Base-by-base conservation (phyloP, 2,113 vertebrate species). In the Callorhinus ursinus region DNA sequence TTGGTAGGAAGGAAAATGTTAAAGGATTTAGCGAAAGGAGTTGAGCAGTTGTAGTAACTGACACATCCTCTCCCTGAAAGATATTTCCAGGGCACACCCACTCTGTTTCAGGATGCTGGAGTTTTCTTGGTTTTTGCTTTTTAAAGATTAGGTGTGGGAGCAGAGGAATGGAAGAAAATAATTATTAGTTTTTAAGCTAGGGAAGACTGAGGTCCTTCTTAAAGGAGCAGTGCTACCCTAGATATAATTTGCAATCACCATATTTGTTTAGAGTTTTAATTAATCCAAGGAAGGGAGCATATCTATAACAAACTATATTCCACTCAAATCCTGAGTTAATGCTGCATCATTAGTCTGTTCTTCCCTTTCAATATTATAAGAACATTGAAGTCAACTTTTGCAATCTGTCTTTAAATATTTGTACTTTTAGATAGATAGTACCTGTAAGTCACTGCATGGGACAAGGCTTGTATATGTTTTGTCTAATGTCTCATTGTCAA, bases 401-500 rank as follows among this genome's bases (percentile, higher is more conserved):
- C 87, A 59, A 67, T 93, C 95, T 97, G 98, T 97, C 9, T 96
- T 98, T 97, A 97, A 92, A 77, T 80, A 98, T 98, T 98, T 98
- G 96, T 98, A 98, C 96, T 98, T 89, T 94, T 97, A 97, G 97
- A 96, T 97, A 98, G 95, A 98, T 87, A 96, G 97, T 90, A 89
- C 96, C 46, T 92, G 84, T 91, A 91, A 96, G 97, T 98, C 98
- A 97, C 97, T 97, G 98, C 95, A 96, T 97, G 98, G 98, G 98
- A 98, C 96, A 96, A 97, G 95, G 95, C 97, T 95, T 98, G 77
- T 97, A 93, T 31, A 97, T 87, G 98, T 98, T 97, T 98, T 99
- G 97, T 98, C 98, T 97, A 95, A 97, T 96, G 87, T 98, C 98
- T 95, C 94, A 6, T 94, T 98, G 98, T 99, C 98, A 96, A 97